Conservation (phyloP, 2,797 vertebrate species). For the Typhlichthys subterraneus region DNA sequence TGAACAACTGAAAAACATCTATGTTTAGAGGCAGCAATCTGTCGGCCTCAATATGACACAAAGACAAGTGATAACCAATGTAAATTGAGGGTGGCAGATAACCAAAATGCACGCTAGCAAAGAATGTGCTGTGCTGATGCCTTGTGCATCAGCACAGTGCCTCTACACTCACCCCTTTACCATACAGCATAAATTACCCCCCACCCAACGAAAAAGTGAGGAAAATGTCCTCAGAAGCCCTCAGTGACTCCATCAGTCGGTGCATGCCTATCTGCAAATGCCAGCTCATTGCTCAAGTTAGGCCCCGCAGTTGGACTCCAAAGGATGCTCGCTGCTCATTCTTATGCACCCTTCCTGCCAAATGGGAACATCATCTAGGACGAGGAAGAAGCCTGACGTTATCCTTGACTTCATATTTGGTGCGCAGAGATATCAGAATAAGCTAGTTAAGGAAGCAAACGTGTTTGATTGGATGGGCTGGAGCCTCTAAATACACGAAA, state of each 20-base stretch:
- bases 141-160: slow-evolving; percentile 22
- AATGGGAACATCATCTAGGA: slow-evolving; percentile 63
- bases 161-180: slow-evolving; percentile 29
- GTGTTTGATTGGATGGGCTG: slow-evolving; percentile 31
- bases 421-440: slow-evolving; percentile 53
- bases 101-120: slow-evolving; percentile 30
- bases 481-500: slow-evolving; percentile 41
- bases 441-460: slow-evolving; percentile 36
- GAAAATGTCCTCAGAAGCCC: slow-evolving; percentile 56
- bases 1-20: not conserved
- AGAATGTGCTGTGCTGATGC: slow-evolving; percentile 21
- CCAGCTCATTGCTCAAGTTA: slow-evolving; percentile 74
- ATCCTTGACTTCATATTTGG: slow-evolving; percentile 47
- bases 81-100: slow-evolving; percentile 27
- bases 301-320: slow-evolving; percentile 59
- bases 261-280: slow-evolving; percentile 73
- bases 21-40: not conserved
- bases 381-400: slow-evolving; percentile 56
- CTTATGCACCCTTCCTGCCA: slow-evolving; percentile 69
- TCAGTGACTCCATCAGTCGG: slow-evolving; percentile 67
- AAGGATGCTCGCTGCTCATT: slow-evolving; percentile 68
- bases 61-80: slow-evolving; percentile 20
- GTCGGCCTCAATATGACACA: slow-evolving; percentile 2
- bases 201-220: slow-evolving; percentile 41
- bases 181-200: slow-evolving; percentile 56